Conservation (phyloP, 1,140 invertebrate genomes). For the Rhysida immarginata region DNA sequence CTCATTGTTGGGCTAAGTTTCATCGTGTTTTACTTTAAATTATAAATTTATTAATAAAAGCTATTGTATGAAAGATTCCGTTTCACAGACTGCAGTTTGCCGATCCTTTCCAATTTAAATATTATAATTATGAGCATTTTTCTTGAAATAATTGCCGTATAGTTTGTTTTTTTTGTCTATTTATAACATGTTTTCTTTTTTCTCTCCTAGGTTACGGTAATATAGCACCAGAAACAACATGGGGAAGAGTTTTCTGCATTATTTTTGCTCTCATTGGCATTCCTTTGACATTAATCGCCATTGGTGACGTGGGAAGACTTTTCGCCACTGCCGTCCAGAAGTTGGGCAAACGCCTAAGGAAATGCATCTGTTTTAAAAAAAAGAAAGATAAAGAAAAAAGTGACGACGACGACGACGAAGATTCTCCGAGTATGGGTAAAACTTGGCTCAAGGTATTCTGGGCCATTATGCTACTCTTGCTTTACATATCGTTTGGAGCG, state of each 20-base stretch:
- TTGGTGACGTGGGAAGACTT: conserved; percentile 76
- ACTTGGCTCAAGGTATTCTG: neutral
- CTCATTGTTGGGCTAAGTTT: too few relatives aligned
- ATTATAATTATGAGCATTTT: too few relatives aligned
- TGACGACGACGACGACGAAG: neutral
- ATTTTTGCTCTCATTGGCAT: conserved; percentile 84
- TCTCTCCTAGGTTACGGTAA: conserved; percentile 72
- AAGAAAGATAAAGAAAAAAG: neutral
- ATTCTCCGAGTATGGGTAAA: neutral
- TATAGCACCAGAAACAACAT: conserved; percentile 71
- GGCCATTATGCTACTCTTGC: conserved; percentile 4
- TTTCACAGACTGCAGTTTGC: too few relatives aligned
- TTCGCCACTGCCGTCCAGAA: conserved; percentile 44
- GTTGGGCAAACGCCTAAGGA: neutral
- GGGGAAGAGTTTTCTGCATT: conserved; percentile 77
- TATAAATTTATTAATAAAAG: too few relatives aligned
- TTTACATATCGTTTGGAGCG: conserved; percentile 20
- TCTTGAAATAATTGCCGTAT: too few relatives aligned
- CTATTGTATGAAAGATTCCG: too few relatives aligned
- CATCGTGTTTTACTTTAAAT: too few relatives aligned
- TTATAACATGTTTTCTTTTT: neutral
- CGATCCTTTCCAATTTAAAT: too few relatives aligned
- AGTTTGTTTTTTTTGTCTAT: neutral
- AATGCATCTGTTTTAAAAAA: neutral
- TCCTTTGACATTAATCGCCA: conserved; percentile 78